Evolutionary conservation across 2,113 vertebrate species (phyloP), one percentile per base, ranked within the genome.

Genomic region (Plecturocebus donacophilus): DNA sequence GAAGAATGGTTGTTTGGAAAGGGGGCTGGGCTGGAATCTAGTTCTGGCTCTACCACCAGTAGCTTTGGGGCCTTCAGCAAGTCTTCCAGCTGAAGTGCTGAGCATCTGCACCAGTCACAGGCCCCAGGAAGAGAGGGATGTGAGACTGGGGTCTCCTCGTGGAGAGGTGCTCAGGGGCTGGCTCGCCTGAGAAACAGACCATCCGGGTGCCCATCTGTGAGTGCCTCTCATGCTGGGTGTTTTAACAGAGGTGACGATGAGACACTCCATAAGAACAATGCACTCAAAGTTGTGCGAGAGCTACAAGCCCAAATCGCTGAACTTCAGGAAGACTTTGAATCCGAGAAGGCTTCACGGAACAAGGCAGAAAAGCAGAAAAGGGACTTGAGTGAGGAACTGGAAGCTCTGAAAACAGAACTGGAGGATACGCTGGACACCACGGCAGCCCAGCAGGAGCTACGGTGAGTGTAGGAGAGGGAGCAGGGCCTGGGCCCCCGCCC

Each of bases 361-460:
- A 99, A 99, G 98, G 99, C 99, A 0, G 99, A 99, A 56, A 99
- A 99, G 96, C 99, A 99, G 32, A 99, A 99, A 88, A 98, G 99
- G 97, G 99, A 99, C 97, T 95, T 99, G 96, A 99, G 99, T 68
- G 99, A 99, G 96, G 99, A 99, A 94, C 96, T 99, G 81, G 99
- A 99, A 96, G 99, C 99, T 45, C 98, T 99, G 92, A 99, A 99
- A 97, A 99, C 99, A 0, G 99, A 99, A 84, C 99, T 99, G 94
- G 99, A 99, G 97, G 99, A 99, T 98, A 99, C 99, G 0, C 98
- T 99, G 98, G 99, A 99, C 71, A 99, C 99, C 82, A 99, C 99
- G 0, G 99, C 99, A 2, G 99, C 99, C 21, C 99, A 99, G 98
- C 99, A 99, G 92, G 99, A 99, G 64, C 99, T 99, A 70, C 99